A percentile compares a stretch with the other conserved stretches of the same genome.
phyloP scores from a whole-genome alignment of 2,888 invertebrate species.

The Cyaniris semiargus region DNA sequence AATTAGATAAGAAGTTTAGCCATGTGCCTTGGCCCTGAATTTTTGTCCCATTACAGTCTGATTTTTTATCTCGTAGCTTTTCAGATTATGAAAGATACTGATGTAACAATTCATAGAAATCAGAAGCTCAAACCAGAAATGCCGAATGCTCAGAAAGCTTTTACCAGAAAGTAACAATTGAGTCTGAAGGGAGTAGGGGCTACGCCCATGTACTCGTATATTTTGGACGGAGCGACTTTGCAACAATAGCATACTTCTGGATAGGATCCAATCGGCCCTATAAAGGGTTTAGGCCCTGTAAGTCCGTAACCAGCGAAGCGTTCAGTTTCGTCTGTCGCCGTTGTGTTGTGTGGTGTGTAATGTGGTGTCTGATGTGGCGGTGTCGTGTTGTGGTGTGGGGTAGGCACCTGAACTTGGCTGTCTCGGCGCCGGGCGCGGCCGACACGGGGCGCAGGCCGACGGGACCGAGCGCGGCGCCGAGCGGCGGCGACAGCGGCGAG shows the following conservation, averaged over 20 bases:
- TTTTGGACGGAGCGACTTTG: too few relatives aligned
- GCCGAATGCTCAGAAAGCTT: too few relatives aligned
- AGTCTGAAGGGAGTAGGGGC: too few relatives aligned
- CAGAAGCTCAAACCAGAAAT: too few relatives aligned
- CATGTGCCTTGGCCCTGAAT: not conserved
- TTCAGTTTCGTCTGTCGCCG: not conserved
- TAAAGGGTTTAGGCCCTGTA: too few relatives aligned
- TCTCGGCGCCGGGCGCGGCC: conserved; percentile 95
- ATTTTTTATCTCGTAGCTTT: too few relatives aligned
- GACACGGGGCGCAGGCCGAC: conserved; percentile 83
- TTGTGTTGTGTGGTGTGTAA: conserved; percentile 31
- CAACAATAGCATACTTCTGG: too few relatives aligned
- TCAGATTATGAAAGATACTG: too few relatives aligned
- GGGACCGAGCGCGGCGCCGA: conserved; percentile 82
- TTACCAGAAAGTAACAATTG: too few relatives aligned
- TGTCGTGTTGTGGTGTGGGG: conserved; percentile 17
- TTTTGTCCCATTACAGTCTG: not conserved
- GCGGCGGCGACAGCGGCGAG: conserved; percentile 86
- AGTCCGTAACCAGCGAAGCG: not conserved
- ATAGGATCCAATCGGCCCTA: too few relatives aligned
- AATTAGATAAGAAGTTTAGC: not conserved
- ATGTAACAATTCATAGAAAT: too few relatives aligned
- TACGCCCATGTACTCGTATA: too few relatives aligned
- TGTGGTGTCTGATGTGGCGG: conserved; percentile 27
- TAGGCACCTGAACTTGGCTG: conserved; percentile 84